A percentile compares a stretch with the other conserved stretches of the same genome.
Evolutionary conservation across 2,888 invertebrate species (phyloP).

Genomic region (Eulithis testata): DNA sequence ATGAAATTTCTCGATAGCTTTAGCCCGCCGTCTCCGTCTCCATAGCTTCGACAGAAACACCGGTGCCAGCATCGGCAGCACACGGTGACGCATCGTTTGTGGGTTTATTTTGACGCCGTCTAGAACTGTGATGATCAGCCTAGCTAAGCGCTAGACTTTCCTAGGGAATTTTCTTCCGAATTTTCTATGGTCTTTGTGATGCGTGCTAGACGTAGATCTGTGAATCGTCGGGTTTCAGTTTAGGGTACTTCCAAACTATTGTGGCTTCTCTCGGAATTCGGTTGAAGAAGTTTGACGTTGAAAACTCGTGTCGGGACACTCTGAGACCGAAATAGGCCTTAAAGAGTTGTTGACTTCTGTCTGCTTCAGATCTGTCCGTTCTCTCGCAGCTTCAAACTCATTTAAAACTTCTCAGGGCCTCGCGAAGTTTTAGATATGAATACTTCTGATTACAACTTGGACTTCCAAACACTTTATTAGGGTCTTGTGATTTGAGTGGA

Average conservation of each 20-base stretch:
- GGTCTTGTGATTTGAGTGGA: constrained; percentile 10
- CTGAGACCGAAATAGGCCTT: neutral
- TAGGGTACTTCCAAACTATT: neutral
- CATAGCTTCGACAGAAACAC: constrained; percentile 76
- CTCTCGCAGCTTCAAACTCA: neutral
- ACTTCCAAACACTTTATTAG: constrained; percentile 9
- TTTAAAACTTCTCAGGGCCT: neutral
- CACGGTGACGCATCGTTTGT: constrained; percentile 79
- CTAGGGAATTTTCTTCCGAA: neutral
- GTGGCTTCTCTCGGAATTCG: neutral
- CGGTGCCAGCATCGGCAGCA: constrained; percentile 75
- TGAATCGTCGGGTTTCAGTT: neutral
- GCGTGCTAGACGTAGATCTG: neutral
- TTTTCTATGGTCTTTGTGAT: neutral
- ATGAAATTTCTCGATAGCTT: constrained; percentile 74
- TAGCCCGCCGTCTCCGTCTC: constrained; percentile 67
- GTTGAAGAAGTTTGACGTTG: neutral
- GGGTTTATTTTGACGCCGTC: constrained; percentile 75
- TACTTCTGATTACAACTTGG: constrained; percentile 1
- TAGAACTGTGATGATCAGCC: constrained; percentile 32
- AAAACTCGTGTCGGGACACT: neutral
- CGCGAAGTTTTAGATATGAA: constrained; percentile 4
- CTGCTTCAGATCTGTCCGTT: constrained; percentile 1
- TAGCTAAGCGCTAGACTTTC: constrained; percentile 45
- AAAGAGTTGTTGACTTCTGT: constrained; percentile 1